Evolutionary conservation across 2,113 vertebrate genomes (phyloP).

Genomic region (cattle (Bos taurus)): ARS-UCD2.0 NC_037336.1:77929001-77929500

Average conservation of each 20-base stretch:
- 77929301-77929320: neutral
- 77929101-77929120: neutral
- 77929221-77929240: neutral
- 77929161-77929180: neutral
- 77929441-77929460: neutral
- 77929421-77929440: neutral
- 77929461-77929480: neutral
- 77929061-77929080: neutral
- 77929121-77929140: neutral
- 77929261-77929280: neutral
- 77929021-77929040: neutral
- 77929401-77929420: neutral
- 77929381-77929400: neutral
- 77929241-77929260: neutral
- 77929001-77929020: neutral
- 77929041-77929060: neutral
- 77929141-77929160: neutral
- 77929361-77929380: neutral
- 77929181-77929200: neutral
- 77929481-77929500: rapidly evolving
- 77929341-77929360: neutral
- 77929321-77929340: neutral
- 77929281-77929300: neutral
- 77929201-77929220: neutral
- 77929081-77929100: neutral